Evolutionary conservation across 1,140 invertebrate species (phyloP).

Genomic region (Acromyrmex echinatior): DNA sequence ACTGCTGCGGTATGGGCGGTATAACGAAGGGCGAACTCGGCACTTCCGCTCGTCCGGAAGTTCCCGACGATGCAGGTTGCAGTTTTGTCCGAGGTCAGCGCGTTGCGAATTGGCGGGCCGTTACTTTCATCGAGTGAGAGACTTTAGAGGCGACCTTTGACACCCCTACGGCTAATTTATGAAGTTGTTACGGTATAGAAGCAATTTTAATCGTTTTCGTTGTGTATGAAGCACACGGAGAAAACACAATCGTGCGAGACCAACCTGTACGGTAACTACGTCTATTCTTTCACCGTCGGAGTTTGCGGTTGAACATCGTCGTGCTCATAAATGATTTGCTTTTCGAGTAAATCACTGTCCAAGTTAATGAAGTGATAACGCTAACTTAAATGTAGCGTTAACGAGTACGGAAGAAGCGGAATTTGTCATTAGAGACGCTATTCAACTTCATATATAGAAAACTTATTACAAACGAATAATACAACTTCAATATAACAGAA

Average conservation of each 20-base stretch:
- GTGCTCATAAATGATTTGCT: conserved; percentile 21
- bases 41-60: conserved; percentile 48
- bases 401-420: neutral
- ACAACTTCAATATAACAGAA: neutral
- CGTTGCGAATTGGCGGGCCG: conserved; percentile 41
- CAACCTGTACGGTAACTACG: neutral
- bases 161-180: conserved; percentile 44
- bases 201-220: conserved; percentile 54
- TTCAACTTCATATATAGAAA: neutral
- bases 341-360: conserved; percentile 1
- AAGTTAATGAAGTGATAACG: conserved; percentile 12
- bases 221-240: neutral
- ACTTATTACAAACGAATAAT: neutral
- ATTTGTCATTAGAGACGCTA: neutral
- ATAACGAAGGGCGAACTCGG: conserved; percentile 36
- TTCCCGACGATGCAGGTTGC: conserved; percentile 5
- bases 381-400: conserved; percentile 32
- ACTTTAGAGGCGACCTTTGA: conserved; percentile 26
- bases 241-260: neutral
- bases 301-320: conserved; percentile 30
- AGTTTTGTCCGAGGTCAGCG: conserved; percentile 48
- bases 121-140: conserved; percentile 40
- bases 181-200: conserved; percentile 24
- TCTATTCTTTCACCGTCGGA: conserved; percentile 20
- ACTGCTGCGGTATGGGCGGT: conserved; percentile 41